These are phyloP conservation scores for Gobiocypris rarus DNA, from an alignment of 2,113 vertebrate species.

Conservation along the genomic window DNA sequence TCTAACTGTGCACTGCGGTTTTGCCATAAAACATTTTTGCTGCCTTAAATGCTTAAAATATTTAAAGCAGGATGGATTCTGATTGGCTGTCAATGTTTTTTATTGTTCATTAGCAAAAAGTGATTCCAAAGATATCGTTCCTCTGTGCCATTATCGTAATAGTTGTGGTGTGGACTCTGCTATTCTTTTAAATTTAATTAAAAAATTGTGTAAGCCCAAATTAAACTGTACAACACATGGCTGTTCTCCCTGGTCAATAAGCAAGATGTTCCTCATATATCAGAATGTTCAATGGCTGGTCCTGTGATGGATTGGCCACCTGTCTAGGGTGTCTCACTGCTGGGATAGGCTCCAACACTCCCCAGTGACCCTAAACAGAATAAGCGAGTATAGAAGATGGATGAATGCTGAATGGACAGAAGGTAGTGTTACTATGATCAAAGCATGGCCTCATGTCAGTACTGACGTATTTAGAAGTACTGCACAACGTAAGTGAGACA, in stretches of 20 bases:
- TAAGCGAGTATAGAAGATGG: not conserved
- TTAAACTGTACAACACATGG: not conserved
- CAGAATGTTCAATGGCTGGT: not conserved
- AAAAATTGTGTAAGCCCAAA: not conserved
- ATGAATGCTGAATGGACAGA: not conserved
- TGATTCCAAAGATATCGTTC: no score
- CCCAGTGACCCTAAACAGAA: not conserved
- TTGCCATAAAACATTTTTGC: no score
- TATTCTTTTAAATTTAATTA: not conserved
- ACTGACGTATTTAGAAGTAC: not conserved
- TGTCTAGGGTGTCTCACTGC: constrained; percentile 4
- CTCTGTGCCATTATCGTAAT: no score
- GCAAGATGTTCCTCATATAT: constrained; percentile 23
- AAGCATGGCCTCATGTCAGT: not conserved
- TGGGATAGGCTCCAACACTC: not conserved
- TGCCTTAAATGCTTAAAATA: no score
- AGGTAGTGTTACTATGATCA: not conserved
- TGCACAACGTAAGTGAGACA: not conserved
- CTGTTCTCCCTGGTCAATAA: constrained; percentile 2
- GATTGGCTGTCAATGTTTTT: no score
- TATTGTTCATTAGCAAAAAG: no score
- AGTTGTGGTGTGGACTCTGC: no score
- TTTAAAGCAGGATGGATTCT: no score
- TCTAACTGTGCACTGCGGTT: no score
- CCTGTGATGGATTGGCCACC: constrained; percentile 10